Conservation (phyloP, 2,888 invertebrate species). For the Phlogophora meticulosa region DNA sequence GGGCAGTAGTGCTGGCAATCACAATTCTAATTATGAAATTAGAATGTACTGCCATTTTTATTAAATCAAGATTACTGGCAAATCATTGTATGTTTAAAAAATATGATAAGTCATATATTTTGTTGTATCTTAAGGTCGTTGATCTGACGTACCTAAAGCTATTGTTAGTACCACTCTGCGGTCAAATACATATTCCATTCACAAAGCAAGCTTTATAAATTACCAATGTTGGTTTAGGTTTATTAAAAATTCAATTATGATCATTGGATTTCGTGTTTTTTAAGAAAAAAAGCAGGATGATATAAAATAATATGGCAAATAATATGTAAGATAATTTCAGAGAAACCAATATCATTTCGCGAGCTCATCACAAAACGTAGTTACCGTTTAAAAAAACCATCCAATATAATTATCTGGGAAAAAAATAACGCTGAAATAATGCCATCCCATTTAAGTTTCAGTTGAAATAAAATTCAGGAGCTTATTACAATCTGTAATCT, state of each 20-base stretch:
- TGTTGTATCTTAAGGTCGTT: not conserved
- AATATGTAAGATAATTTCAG: constrained; percentile 26
- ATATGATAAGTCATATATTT: too few species aligned
- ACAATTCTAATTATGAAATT: constrained; percentile 16
- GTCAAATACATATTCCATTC: not conserved
- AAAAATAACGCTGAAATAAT: constrained; percentile 47
- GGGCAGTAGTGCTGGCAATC: too few species aligned
- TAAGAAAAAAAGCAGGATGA: not conserved
- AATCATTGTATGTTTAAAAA: too few species aligned
- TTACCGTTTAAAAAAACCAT: constrained; percentile 33
- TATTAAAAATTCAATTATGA: constrained; percentile 14
- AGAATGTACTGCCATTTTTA: too few species aligned
- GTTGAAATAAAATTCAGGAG: constrained; percentile 49
- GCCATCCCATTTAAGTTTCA: constrained; percentile 57
- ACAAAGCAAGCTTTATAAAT: not conserved
- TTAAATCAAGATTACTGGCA: not conserved
- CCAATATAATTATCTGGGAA: constrained; percentile 47
- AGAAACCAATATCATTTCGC: constrained; percentile 41
- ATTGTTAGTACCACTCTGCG: not conserved
- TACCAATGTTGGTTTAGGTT: not conserved
- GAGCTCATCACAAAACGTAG: constrained; percentile 33
- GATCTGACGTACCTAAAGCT: not conserved
- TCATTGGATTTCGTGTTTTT: not conserved
- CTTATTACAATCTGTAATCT: constrained; percentile 63
- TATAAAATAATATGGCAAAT: constrained; percentile 20